Evolutionary conservation across 2,113 vertebrate species (phyloP), one percentile per base, ranked within the genome.

Genomic region (Zosterops pallidus): DNA sequence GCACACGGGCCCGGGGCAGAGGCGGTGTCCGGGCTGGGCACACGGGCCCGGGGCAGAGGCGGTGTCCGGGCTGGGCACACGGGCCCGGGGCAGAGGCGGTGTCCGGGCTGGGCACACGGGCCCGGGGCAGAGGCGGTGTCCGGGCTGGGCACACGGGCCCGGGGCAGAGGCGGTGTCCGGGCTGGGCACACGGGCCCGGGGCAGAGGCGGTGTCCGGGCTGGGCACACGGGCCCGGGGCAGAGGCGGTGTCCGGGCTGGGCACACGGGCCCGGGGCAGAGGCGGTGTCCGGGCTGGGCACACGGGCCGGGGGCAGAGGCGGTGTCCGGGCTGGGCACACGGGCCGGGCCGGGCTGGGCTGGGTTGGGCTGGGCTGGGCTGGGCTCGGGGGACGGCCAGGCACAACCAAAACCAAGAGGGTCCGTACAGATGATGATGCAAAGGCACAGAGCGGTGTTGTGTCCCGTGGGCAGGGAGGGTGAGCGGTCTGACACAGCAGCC

Each of bases 391-490:
- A 7, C 3, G 69, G 60, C 17, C 16, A 55, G 55, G 49, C 49
- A 24, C 44, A 33, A 0, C 59, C 47, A 18, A 39, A 39, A 39
- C 39, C 39, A 39, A 5, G 22, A 11, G 29, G 35, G 63, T 35
- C 81, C 16, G 5, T 42, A 7, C 9, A 19, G 53, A 2, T 3
- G 53, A 2, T 3, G 37, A 9, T 44, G 53, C 37, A 8, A 10
- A 26, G 52, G 63, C 37, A 13, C 7, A 22, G 37, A 35, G 39
- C 6, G 12, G 17, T 5, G 59, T 7, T 89, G 7, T 31, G 16
- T 12, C 13, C 26, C 0, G 0, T 7, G 39, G 42, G 41, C 69
- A 33, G 49, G 29, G 19, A 2, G 31, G 47, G 9, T 42, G 16
- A 31, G 57, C 35, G 25, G 42, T 8, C 12, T 7, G 65, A 50